Conservation (phyloP, 2,113 vertebrate species). For the Sorex fumeus region DNA sequence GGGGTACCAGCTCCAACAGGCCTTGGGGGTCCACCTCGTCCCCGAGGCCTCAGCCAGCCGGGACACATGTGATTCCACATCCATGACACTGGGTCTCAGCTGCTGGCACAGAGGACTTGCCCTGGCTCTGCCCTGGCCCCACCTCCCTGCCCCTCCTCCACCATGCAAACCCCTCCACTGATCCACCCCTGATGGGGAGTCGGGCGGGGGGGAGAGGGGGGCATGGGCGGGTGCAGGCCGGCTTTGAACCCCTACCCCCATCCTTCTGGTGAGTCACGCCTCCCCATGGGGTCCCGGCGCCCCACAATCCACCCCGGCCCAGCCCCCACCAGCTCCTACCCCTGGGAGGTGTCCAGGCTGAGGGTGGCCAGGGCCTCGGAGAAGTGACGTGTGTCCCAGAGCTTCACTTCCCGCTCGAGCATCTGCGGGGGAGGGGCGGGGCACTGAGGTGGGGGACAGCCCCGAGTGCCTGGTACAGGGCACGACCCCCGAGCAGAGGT, state of each 20-base stretch:
- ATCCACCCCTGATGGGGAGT: background rate
- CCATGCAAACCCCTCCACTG: background rate
- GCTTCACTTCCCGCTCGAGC: slow-evolving; percentile 92
- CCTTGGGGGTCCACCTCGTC: background rate
- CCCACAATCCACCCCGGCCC: background rate
- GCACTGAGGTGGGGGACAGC: background rate
- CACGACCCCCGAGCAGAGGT: too few species aligned
- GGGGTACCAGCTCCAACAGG: background rate
- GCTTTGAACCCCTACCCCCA: background rate
- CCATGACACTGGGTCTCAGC: background rate
- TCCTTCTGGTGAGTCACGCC: background rate
- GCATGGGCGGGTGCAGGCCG: too few species aligned
- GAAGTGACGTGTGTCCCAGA: slow-evolving; percentile 94
- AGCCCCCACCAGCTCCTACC: slow-evolving; percentile 89
- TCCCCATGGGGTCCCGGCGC: background rate
- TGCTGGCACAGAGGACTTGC: background rate
- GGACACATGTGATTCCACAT: background rate
- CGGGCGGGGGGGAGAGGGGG: too few species aligned
- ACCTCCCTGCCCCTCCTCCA: background rate
- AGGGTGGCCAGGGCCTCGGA: slow-evolving; percentile 87
- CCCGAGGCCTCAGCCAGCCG: background rate
- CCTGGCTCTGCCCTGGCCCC: too few species aligned
- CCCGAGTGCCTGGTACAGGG: background rate
- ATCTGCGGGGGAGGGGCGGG: slow-evolving; percentile 86
- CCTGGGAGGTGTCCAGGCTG: slow-evolving; percentile 91